These are phyloP conservation scores for Diogma glabrata DNA, from an alignment of 2,888 invertebrate genomes.

Conservation along the genomic window DNA sequence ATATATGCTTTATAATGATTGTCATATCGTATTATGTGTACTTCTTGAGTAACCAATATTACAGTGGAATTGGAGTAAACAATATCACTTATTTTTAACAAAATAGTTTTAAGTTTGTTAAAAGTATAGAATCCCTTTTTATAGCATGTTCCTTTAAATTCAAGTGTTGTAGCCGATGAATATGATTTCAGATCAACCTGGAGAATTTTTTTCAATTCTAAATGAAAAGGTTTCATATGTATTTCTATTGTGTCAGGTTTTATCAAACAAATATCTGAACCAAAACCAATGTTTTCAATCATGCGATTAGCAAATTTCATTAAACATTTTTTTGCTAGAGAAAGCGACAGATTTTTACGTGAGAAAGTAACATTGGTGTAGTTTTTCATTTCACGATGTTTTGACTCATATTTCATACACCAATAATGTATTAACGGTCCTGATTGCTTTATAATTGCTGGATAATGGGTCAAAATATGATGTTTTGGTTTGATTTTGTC, in stretches of 20 bases:
- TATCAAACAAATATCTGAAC: not conserved
- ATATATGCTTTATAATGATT: not conserved
- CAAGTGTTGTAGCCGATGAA: not conserved
- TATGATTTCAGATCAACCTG: too few relatives aligned
- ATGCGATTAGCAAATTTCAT: not conserved
- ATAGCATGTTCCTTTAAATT: not conserved
- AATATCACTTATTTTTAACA: not conserved
- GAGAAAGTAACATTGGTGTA: not conserved
- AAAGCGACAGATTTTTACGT: constrained; percentile 2
- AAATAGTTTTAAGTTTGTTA: not conserved
- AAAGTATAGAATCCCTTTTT: not conserved
- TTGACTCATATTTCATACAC: not conserved
- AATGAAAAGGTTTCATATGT: not conserved
- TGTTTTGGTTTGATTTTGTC: not conserved
- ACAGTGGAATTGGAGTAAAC: not conserved
- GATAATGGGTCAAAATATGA: not conserved
- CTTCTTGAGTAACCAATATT: not conserved
- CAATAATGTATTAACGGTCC: not conserved
- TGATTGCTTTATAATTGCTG: not conserved
- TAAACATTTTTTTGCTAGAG: too few relatives aligned
- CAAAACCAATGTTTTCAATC: not conserved
- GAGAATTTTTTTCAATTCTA: not conserved
- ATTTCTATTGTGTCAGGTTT: not conserved
- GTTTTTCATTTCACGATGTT: not conserved
- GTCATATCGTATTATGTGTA: not conserved